Base-by-base conservation (phyloP, 2,888 invertebrate genomes). In the Lottia gigantea region DNA sequence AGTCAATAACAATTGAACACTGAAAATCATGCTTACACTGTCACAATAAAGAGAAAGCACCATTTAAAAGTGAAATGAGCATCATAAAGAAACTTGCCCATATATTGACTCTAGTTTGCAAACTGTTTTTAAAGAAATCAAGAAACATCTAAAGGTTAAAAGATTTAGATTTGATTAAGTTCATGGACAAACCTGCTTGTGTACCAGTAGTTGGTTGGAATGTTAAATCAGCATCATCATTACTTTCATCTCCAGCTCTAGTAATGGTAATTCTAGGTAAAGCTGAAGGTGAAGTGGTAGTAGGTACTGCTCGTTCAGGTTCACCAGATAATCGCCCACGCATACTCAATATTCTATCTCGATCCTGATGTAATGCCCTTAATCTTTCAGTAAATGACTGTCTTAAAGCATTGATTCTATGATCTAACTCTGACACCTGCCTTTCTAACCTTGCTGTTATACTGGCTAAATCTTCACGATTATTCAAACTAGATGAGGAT, bases 351-450 rank as follows among this genome's bases (percentile, higher is more conserved):
- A 75, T 76, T 16, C 78, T 55, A 14, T 73, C 71, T 26, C 79
- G 69, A 65, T 80, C 78, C 46, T 74, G 76, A 26, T 80, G 76
- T 47, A 83, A 64, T 11, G 76, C 76, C 46, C 76, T 71, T 19
- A 82, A 66, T 68, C 80, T 78, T 25, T 79, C 75, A 64, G 79
- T 80, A 70, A 83, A 83, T 47, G 76, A 80, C 47, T 82, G 80
- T 25, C 81, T 71, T 66, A 84, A 71, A 8, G 76, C 77, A 25
- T 74, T 80, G n/a, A 84, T 81, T 62, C 84, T 71, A 2, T 78
- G 71, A 71, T 82, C 80, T 15, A 84, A 71, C 68, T 81, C 81
- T 40, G 76, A 78, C 75, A 84, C 82, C 75, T 83, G 80, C 31
- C 76, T 74, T 69, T 80, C 80, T 45, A 81, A 75, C 49, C 79